Percentiles rank a stretch among this genome's conserved stretches.
Evolutionary conservation across 2,797 vertebrate species (phyloP).

Genomic region (Pangasius larnaudii): DNA sequence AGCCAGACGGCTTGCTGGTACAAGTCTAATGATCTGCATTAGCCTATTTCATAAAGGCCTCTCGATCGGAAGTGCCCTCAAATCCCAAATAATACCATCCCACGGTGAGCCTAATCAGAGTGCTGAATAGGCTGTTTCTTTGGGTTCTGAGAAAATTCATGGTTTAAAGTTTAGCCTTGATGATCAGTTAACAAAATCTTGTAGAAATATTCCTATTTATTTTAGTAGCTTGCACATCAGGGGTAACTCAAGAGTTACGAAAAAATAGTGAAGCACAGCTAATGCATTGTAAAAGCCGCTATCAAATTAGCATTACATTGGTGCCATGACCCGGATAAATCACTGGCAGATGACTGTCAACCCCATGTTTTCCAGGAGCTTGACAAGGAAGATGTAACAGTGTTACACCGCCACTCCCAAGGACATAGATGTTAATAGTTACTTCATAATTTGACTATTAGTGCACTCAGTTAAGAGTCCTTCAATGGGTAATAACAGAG

Average conservation of each 20-base stretch:
- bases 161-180: background rate
- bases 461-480: background rate
- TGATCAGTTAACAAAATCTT: background rate
- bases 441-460: background rate
- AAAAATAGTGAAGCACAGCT: no score
- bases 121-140: slow-evolving; percentile 15
- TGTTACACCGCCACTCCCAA: background rate
- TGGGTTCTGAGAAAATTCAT: background rate
- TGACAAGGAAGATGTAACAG: background rate
- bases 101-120: slow-evolving; percentile 6
- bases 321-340: slow-evolving; percentile 30
- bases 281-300: background rate
- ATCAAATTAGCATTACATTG: background rate
- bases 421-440: background rate
- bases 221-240: background rate
- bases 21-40: background rate
- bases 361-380: background rate
- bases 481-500: background rate
- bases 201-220: no score
- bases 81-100: slow-evolving; percentile 35
- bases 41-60: slow-evolving; percentile 13
- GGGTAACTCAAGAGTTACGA: background rate
- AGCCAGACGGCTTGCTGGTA: background rate
- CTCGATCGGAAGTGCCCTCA: slow-evolving; percentile 24
- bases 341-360: background rate